A percentile compares a stretch with the other conserved stretches of the same genome.
phyloP scores from a whole-genome alignment of 2,888 invertebrate species.

The Eilema griseolum region DNA sequence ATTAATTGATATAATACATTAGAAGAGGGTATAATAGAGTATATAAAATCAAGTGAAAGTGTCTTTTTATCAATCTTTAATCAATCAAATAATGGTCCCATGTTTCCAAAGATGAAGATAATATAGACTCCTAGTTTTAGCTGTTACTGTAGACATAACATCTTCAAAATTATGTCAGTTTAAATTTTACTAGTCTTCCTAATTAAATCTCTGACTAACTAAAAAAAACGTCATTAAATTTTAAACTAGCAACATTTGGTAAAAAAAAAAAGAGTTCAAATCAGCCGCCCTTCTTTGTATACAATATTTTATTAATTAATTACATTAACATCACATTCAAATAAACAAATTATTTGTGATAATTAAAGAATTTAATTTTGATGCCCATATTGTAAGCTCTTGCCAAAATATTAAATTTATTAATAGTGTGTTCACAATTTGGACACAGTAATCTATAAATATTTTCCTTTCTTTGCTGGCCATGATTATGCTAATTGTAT shows the following conservation, averaged over 20 bases:
- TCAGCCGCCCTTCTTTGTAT: background rate
- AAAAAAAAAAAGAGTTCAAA: background rate
- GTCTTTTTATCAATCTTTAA: too few relatives aligned
- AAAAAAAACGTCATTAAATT: background rate
- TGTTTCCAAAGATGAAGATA: too few relatives aligned
- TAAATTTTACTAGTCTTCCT: background rate
- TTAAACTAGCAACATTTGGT: background rate
- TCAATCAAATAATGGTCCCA: too few relatives aligned
- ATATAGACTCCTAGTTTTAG: too few relatives aligned
- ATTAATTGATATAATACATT: too few relatives aligned
- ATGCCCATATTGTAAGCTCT: conserved; percentile 24
- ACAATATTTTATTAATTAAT: background rate
- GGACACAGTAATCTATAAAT: too few relatives aligned
- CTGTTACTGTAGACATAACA: conserved; percentile 10
- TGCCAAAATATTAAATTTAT: conserved; percentile 32
- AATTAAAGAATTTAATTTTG: conserved; percentile 24
- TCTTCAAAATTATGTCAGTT: background rate
- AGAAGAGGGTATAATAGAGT: too few relatives aligned
- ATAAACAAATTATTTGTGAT: conserved; percentile 20
- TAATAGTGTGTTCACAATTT: conserved; percentile 16
- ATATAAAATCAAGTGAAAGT: too few relatives aligned
- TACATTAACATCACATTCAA: background rate
- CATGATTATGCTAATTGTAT: too few relatives aligned
- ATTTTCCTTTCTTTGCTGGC: too few relatives aligned
- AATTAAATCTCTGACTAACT: background rate